Evolutionary conservation across 2,797 vertebrate genomes (phyloP), one percentile per base, ranked within the genome.

Genomic region (Amniataba percoides): DNA sequence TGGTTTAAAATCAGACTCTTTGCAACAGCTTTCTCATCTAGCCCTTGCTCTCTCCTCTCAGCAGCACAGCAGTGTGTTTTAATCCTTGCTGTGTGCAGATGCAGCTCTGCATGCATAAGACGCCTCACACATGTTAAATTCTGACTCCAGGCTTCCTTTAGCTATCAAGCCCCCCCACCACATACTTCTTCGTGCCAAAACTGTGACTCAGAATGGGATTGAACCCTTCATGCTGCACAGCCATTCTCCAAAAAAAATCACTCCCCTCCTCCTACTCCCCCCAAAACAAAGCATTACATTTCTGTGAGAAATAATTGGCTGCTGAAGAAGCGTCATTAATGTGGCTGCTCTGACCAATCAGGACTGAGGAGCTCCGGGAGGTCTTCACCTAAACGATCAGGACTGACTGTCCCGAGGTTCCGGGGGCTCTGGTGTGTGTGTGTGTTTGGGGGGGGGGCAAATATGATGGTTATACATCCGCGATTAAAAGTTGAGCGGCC

Each of bases 311-410:
- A 64, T 82, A 87, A 93, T 87, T 92, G 89, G 86, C 74, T 86
- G 67, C 69, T 45, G 82, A 55, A 43, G 60, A 78, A 60, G 68
- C 88, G 71, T 81, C 89, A 91, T 82, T 62, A 71, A 80, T 79
- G 46, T 40, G 43, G 67, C 84, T 67, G 69, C 53, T 62, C 63
- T 27, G 64, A 55, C 91, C 90, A 93, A 89, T 92, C 86, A 87
- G 78, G 65, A 78, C 63, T 57, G 77, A 76, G 66, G 52, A 74
- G 57, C 57, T n/a, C 65, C 67, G 53, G 70, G 89, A 89, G 78
- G 92, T 89, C 77, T 89, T 66, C 86, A 90, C 81, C 88, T 56
- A 61, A 70, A 77, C 25, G 77, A 86, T 89, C 74, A 59, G 40
- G 59, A 74, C 73, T 74, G 63, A 69, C 31, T 78, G 48, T 19